phyloP scores from a whole-genome alignment of 2,113 vertebrate genomes.

The Pyxicephalus adspersus region DNA sequence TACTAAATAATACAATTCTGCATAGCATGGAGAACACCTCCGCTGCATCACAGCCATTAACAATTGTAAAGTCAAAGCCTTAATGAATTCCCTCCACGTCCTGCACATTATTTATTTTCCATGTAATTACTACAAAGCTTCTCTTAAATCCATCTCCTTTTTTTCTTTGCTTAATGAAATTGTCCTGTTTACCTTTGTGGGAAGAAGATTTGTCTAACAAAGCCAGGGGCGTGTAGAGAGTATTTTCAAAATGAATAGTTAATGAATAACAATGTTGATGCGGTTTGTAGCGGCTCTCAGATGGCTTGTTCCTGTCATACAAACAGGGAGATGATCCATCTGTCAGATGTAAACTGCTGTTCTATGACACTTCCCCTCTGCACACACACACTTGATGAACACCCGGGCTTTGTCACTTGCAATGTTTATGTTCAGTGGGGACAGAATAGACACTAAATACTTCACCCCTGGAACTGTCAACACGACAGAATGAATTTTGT shows the following conservation, averaged over 20 bases:
- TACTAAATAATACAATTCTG: no score
- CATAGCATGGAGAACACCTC: no score
- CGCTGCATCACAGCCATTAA: no score
- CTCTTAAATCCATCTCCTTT: conserved; percentile 8
- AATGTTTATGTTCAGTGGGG: conserved; percentile 2
- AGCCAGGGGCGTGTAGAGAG: conserved; percentile 50
- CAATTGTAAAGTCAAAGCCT: neutral
- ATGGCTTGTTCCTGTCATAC: conserved; percentile 41
- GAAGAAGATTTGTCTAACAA: conserved; percentile 51
- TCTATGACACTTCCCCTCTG: conserved; percentile 23
- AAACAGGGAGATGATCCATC: conserved; percentile 46
- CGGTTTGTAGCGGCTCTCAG: conserved; percentile 40
- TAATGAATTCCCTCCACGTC: conserved; percentile 29
- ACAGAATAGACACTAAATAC: neutral
- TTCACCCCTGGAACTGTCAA: conserved; percentile 11
- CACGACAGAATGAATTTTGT: conserved; percentile 5
- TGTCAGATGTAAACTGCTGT: conserved; percentile 51
- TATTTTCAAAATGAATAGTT: conserved; percentile 39
- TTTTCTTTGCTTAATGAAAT: conserved; percentile 47
- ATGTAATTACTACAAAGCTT: conserved; percentile 31
- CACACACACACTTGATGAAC: neutral
- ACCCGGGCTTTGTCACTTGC: conserved; percentile 13
- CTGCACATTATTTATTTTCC: neutral
- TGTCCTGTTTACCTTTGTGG: conserved; percentile 52
- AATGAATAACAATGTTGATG: conserved; percentile 46